Conservation (phyloP, 2,888 invertebrate species). For the Eupithecia pulchellata region DNA sequence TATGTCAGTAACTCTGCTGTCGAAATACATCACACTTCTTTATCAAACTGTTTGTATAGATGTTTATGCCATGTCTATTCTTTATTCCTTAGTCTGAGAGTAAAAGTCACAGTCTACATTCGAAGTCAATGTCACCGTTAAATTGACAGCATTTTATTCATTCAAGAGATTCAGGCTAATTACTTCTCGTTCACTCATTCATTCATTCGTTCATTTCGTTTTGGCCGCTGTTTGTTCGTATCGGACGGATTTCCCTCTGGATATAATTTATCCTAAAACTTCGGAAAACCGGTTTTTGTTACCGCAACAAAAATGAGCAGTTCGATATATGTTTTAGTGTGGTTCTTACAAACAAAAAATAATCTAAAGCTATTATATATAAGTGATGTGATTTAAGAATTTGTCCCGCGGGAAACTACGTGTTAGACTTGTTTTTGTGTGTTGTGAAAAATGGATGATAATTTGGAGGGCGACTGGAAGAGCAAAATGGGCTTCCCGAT, state of each 20-base stretch:
- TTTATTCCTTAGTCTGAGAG: no score
- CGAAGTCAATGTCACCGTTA: background rate
- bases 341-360: background rate
- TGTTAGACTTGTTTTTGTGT: conserved; percentile 43
- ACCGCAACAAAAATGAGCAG: conserved; percentile 9
- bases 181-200: background rate
- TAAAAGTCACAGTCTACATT: no score
- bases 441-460: conserved; percentile 64
- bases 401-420: conserved; percentile 40
- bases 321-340: background rate
- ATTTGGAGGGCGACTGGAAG: conserved; percentile 80
- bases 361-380: conserved; percentile 5
- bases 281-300: background rate
- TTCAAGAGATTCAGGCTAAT: no score
- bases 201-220: conserved; percentile 3
- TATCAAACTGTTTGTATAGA: no score
- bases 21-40: no score
- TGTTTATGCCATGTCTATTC: no score
- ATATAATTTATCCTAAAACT: background rate
- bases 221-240: conserved; percentile 1
- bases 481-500: conserved; percentile 78
- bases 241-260: conserved; percentile 2
- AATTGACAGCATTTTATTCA: background rate
- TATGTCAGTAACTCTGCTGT: no score
- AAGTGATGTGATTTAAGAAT: conserved; percentile 39